Base-by-base conservation (phyloP, 2,797 vertebrate species). In the Neostethus bicornis region DNA sequence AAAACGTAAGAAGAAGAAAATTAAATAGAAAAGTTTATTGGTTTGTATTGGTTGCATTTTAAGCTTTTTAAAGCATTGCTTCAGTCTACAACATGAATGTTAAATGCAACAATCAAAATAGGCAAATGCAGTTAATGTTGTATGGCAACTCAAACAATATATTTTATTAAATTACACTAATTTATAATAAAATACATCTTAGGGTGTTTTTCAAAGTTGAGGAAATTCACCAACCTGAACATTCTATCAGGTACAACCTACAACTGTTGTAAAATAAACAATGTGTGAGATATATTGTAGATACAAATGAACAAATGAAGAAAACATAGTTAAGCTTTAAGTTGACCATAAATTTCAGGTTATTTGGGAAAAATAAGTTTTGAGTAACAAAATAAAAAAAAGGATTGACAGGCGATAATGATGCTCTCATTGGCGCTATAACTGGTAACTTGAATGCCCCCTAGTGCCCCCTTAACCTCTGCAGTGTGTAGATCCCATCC, bases 371-470 rank as follows among this genome's bases (percentile, higher is more conserved):
- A 39, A 46, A 49, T 16, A 4, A 53, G 51, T 67, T 50, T 46
- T 50, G 35, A 34, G 49, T 24, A 13, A 35, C 14, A n/a, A 31
- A 34, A 14, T 34, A 34, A n/a, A 34, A 34, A 20, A 60, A 64
- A 43, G 93, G 92, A 95, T 85, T 93, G 91, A 90, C 93, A 89
- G 67, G 64, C 86, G 86, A 85, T 94, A 92, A 94, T 91, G 77
- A 85, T 86, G 91, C 84, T 89, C 92, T 83, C 56, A 73, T 80
- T 82, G 51, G 76, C 74, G 84, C 75, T 68, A 75, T 78, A 91
- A 92, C 92, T 95, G 90, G 85, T 82, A 83, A 65, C 83, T 87
- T 89, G 85, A 85, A 85, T 87, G 78, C 83, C 71, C 91, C 42
- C 29, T 81, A 85, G 67, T 80, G 82, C 44, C 77, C 52, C 69